These are phyloP conservation scores for Microctonus brassicae DNA, from an alignment of 2,888 invertebrate genomes.

Conservation along the genomic window DNA sequence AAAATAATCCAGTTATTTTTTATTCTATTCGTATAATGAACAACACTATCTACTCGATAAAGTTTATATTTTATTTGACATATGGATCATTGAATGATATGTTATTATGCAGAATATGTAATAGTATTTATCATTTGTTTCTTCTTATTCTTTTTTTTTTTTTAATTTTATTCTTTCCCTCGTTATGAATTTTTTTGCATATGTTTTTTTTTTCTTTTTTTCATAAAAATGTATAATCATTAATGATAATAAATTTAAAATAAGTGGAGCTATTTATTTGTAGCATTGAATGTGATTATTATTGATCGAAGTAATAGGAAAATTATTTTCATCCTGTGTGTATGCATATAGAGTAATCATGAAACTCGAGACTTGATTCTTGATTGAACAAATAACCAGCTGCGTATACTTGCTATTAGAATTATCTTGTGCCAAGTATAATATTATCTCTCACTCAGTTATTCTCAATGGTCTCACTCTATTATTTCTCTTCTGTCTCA, in stretches of 20 bases:
- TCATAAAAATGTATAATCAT: background rate
- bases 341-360: background rate
- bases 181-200: background rate
- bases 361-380: background rate
- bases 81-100: background rate
- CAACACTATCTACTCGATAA: background rate
- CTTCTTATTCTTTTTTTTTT: background rate
- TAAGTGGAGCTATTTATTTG: background rate
- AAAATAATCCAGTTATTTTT: background rate
- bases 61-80: background rate
- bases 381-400: background rate
- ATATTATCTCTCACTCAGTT: too few relatives aligned
- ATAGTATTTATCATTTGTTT: background rate
- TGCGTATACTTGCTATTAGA: background rate
- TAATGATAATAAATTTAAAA: conserved; percentile 15
- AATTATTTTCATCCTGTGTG: background rate
- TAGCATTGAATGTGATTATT: background rate
- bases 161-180: background rate
- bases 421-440: background rate
- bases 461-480: background rate
- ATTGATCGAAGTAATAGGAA: background rate
- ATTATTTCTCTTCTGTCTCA: background rate
- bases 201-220: background rate
- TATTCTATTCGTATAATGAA: too few relatives aligned
- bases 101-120: background rate